A percentile compares a stretch with the other conserved stretches of the same genome.
Evolutionary conservation across 2,797 vertebrate genomes (phyloP).

Genomic region (Coregonus ussuriensis): DNA sequence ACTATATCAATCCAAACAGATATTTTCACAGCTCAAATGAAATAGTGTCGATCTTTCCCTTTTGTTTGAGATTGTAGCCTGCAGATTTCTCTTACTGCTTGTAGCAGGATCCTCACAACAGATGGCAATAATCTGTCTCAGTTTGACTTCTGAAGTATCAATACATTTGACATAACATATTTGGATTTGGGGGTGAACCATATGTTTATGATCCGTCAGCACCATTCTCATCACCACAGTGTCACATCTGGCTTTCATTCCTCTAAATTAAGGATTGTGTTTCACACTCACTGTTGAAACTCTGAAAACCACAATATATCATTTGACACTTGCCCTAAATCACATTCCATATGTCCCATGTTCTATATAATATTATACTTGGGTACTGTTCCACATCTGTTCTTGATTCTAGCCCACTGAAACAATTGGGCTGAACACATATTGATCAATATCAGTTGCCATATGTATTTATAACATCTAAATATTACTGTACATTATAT

Average conservation of each 20-base stretch:
- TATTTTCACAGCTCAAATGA: background rate
- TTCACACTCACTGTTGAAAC: constrained; percentile 9
- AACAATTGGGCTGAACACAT: constrained; percentile 5
- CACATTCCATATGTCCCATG: constrained; percentile 10
- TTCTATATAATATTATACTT: background rate
- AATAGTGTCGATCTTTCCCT: background rate
- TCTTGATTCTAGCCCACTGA: constrained; percentile 15
- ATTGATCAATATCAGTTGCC: background rate
- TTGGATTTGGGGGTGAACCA: background rate
- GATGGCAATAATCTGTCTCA: background rate
- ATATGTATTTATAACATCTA: too few relatives aligned
- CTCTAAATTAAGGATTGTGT: constrained; percentile 11
- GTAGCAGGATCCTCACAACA: background rate
- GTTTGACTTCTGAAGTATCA: background rate
- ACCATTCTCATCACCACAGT: background rate
- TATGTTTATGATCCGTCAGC: background rate
- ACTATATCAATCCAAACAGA: background rate
- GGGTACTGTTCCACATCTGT: constrained; percentile 1
- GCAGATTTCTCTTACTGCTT: background rate
- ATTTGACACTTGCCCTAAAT: background rate
- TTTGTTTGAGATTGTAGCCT: background rate
- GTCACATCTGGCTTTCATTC: constrained; percentile 16
- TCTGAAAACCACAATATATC: constrained; percentile 11
- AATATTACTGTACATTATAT: too few relatives aligned
- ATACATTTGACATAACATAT: background rate